Percentiles rank a stretch among this genome's conserved stretches.
Conservation (phyloP, 2,888 invertebrate genomes). For the Pammene fasciana region DNA sequence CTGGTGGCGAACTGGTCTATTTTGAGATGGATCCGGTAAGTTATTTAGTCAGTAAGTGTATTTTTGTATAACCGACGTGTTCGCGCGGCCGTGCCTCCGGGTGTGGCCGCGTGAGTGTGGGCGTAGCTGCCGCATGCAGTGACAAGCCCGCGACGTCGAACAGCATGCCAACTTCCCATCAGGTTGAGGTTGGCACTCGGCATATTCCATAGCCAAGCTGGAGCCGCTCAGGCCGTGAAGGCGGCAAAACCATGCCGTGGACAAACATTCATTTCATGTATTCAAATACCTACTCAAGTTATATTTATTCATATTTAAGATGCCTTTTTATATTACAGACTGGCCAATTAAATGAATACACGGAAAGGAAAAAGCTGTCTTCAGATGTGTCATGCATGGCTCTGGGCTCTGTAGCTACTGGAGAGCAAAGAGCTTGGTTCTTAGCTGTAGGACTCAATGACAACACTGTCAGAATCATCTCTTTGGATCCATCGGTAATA, state of each 20-base stretch:
- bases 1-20: constrained; percentile 98
- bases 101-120: constrained; percentile 64
- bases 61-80: constrained; percentile 61
- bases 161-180: constrained; percentile 80
- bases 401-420: constrained; percentile 95
- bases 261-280: constrained; percentile 60
- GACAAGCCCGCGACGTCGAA: constrained; percentile 85
- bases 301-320: constrained; percentile 1
- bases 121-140: constrained; percentile 82
- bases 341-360: constrained; percentile 99
- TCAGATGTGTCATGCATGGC: constrained; percentile 99
- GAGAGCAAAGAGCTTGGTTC: constrained; percentile 97
- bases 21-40: constrained; percentile 99
- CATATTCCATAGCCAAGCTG: constrained; percentile 90
- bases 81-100: constrained; percentile 63
- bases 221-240: constrained; percentile 87
- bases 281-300: background rate
- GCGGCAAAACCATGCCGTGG: constrained; percentile 88
- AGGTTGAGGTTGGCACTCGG: constrained; percentile 82
- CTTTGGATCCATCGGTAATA: constrained; percentile 94
- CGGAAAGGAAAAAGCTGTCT: constrained; percentile 97
- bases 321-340: constrained; percentile 85
- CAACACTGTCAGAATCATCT: constrained; percentile 98
- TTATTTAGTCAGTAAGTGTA: constrained; percentile 36
- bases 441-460: constrained; percentile 98